Conservation (phyloP, 1,140 invertebrate genomes). For the Bathynomus jamesi region DNA sequence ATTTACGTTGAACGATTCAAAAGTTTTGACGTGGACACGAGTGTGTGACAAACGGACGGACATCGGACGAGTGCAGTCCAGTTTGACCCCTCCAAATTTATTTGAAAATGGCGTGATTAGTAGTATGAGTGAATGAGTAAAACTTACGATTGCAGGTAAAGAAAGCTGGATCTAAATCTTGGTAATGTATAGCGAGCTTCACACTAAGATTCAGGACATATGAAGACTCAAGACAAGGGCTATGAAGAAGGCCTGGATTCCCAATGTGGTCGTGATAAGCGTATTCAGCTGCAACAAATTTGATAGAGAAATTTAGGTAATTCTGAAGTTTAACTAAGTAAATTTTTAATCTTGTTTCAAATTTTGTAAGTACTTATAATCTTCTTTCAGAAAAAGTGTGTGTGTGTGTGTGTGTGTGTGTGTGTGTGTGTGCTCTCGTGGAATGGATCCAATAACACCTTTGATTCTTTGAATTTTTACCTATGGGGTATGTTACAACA, state of each 20-base stretch:
- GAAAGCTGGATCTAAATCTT: slow-evolving; percentile 16
- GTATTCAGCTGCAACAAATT: slow-evolving; percentile 25
- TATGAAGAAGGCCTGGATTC: slow-evolving; percentile 36
- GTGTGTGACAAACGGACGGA: too few species aligned
- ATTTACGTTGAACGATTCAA: too few species aligned
- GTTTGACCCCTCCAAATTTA: too few species aligned
- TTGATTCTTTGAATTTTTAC: too few species aligned
- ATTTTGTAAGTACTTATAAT: not conserved
- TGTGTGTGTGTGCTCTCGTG: too few species aligned
- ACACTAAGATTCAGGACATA: slow-evolving; percentile 23
- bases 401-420: not conserved
- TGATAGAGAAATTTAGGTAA: not conserved
- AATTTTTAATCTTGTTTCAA: not conserved
- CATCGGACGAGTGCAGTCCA: too few species aligned
- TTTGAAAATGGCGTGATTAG: too few species aligned
- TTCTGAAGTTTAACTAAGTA: slow-evolving; percentile 3
- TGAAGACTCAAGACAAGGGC: slow-evolving; percentile 27
- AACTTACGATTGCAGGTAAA: slow-evolving; percentile 37
- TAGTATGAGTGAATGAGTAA: too few species aligned
- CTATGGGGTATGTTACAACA: too few species aligned
- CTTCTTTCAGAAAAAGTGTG: not conserved
- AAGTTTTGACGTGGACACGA: too few species aligned
- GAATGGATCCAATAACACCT: too few species aligned
- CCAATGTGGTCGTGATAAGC: slow-evolving; percentile 28
- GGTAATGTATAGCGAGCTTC: slow-evolving; percentile 30